Conservation (phyloP, 2,888 invertebrate species). For the Phalangium opilio region DNA sequence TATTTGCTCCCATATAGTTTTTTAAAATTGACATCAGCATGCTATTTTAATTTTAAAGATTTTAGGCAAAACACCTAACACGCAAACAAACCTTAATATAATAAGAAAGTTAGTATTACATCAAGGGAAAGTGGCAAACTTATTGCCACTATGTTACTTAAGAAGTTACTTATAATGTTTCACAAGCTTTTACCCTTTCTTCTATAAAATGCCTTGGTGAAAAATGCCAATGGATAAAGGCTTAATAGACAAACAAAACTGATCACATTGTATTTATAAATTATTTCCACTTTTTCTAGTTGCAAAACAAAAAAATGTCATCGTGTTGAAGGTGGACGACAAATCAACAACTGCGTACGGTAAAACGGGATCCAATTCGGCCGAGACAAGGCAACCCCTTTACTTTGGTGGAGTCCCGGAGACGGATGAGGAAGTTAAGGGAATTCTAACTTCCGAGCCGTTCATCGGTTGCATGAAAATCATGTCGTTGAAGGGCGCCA, state of each 20-base stretch:
- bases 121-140: too few relatives aligned
- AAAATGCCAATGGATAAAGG: not conserved
- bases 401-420: constrained; percentile 78
- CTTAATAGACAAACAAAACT: not conserved
- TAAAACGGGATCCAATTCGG: constrained; percentile 48
- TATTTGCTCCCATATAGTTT: too few relatives aligned
- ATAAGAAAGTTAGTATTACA: too few relatives aligned
- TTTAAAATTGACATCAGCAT: too few relatives aligned
- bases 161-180: too few relatives aligned
- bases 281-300: constrained; percentile 36
- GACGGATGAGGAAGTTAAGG: constrained; percentile 49
- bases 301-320: constrained; percentile 76
- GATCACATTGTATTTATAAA: not conserved
- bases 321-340: constrained; percentile 72
- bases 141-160: too few relatives aligned
- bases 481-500: constrained; percentile 28
- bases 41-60: too few relatives aligned
- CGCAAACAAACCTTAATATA: too few relatives aligned
- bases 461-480: constrained; percentile 80
- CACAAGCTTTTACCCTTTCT: too few relatives aligned
- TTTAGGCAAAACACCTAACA: too few relatives aligned
- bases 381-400: constrained; percentile 67
- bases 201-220: too few relatives aligned
- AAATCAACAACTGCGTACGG: constrained; percentile 51
- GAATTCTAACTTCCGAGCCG: constrained; percentile 47